phyloP scores from a whole-genome alignment of 2,113 vertebrate genomes.

The Hippopotamus amphibius region DNA sequence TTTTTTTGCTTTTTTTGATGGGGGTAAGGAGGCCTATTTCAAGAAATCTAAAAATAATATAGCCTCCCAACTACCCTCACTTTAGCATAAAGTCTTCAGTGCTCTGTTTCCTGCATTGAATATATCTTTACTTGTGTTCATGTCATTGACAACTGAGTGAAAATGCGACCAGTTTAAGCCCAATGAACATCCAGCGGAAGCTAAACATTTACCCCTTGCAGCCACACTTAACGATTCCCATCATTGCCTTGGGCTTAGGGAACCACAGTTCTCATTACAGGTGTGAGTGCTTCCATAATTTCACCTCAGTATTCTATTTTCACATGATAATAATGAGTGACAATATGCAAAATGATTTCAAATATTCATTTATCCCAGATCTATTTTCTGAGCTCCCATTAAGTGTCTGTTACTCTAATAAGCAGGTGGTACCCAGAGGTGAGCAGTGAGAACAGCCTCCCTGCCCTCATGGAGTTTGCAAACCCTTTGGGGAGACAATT shows the following conservation, averaged over 20 bases:
- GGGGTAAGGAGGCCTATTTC: background rate
- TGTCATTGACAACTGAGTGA: constrained; percentile 45
- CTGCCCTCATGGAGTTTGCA: background rate
- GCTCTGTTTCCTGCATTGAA: constrained; percentile 5
- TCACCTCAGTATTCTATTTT: constrained; percentile 27
- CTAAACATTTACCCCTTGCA: constrained; percentile 14
- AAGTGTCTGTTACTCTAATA: background rate
- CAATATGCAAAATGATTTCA: background rate
- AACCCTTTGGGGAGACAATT: background rate
- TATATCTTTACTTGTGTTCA: constrained; percentile 38
- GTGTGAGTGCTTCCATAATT: background rate
- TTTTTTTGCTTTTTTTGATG: background rate
- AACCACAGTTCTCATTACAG: background rate
- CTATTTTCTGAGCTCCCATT: background rate
- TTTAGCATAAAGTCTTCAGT: background rate
- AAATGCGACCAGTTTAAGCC: constrained; percentile 19
- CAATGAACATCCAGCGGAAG: background rate
- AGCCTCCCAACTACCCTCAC: background rate
- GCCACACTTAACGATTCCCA: background rate
- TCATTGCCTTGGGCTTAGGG: background rate
- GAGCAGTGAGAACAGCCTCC: background rate
- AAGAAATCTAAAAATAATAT: constrained; percentile 40
- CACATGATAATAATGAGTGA: background rate
- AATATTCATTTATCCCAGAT: background rate
- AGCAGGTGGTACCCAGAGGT: background rate